Conservation (phyloP, 2,113 vertebrate genomes). For the Cervus canadensis region DNA sequence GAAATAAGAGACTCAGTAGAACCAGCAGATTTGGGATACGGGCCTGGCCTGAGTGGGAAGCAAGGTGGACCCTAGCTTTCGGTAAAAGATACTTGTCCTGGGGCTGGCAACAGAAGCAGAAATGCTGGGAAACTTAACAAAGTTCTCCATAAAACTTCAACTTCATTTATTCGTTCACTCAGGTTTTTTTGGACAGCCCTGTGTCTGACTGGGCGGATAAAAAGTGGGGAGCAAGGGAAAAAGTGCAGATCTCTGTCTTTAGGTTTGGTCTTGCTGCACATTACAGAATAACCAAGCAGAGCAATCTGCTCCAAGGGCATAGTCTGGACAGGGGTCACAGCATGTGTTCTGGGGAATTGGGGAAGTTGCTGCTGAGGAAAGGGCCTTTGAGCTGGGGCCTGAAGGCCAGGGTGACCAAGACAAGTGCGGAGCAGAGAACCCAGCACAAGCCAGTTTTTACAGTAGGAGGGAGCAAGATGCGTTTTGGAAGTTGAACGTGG, state of each 20-base stretch:
- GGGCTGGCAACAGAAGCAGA: neutral
- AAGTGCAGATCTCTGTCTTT: neutral
- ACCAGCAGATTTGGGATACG: neutral
- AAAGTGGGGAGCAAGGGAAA: neutral
- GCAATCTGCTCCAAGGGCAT: neutral
- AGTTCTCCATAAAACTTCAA: neutral
- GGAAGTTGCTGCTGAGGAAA: neutral
- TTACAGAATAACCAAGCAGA: neutral
- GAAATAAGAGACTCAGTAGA: neutral
- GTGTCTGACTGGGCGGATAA: neutral
- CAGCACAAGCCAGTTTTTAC: neutral
- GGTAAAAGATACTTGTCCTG: neutral
- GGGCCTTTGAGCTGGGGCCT: neutral
- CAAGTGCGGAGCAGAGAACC: neutral
- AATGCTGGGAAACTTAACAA: neutral
- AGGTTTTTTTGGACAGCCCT: neutral
- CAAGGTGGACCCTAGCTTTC: neutral
- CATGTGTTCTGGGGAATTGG: neutral
- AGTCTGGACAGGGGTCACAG: neutral
- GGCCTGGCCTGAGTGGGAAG: neutral
- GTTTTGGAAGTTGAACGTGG: neutral
- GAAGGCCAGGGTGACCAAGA: neutral
- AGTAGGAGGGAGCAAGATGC: neutral
- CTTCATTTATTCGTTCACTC: neutral
- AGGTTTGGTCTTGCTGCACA: neutral